phyloP scores from a whole-genome alignment of 2,113 vertebrate genomes.

The Otocyon megalotis region DNA sequence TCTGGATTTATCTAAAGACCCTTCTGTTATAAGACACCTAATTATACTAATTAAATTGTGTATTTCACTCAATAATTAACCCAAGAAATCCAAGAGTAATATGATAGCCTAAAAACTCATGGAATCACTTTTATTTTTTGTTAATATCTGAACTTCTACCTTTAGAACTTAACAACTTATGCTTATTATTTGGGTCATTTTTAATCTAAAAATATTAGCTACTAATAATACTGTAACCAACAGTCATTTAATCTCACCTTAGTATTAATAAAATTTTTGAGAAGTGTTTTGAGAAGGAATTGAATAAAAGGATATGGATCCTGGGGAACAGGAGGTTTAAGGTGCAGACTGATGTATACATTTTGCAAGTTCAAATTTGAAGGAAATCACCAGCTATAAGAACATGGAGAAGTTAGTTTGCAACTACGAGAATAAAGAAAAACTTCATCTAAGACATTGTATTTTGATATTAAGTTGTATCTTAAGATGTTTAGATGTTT shows the following conservation, averaged over 20 bases:
- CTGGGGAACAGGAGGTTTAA: not conserved
- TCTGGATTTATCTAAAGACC: not conserved
- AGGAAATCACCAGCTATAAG: not conserved
- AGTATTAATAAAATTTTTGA: not conserved
- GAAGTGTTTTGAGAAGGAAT: not conserved
- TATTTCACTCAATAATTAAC: not conserved
- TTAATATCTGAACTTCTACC: not conserved
- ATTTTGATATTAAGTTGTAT: not conserved
- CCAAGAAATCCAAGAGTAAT: not conserved
- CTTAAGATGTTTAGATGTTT: not conserved
- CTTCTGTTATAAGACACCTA: not conserved
- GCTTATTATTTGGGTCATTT: not conserved
- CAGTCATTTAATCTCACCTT: not conserved
- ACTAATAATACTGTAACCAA: not conserved
- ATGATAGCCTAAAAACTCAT: not conserved
- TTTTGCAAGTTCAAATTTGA: not conserved
- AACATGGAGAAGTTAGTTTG: not conserved
- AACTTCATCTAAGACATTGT: not conserved
- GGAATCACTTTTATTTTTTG: not conserved
- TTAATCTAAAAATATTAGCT: slow-evolving; percentile 5
- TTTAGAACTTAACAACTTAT: not conserved
- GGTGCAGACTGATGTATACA: not conserved
- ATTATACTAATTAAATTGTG: not conserved
- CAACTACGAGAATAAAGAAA: not conserved
- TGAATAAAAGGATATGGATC: not conserved